These are phyloP conservation scores for Drosophila tanythrix DNA, from an alignment of 2,888 invertebrate species.

Conservation along the genomic window DNA sequence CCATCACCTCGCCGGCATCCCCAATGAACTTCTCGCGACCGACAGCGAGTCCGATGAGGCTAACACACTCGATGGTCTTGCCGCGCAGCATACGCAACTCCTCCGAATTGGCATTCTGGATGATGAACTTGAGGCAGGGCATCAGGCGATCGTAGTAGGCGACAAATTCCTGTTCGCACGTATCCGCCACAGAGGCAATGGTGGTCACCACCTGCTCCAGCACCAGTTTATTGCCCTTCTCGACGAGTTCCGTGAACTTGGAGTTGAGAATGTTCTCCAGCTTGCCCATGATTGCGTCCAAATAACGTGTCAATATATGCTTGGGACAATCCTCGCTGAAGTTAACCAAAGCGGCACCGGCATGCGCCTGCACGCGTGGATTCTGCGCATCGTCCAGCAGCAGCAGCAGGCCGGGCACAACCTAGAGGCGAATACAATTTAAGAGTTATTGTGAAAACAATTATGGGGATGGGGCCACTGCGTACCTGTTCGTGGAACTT, in stretches of 20 bases:
- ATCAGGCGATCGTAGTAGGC: slow-evolving; percentile 96
- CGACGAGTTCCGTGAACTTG: slow-evolving; percentile 97
- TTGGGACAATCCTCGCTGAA: slow-evolving; percentile 99
- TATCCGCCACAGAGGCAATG: slow-evolving; percentile 99
- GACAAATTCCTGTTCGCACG: slow-evolving; percentile 97
- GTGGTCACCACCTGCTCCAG: slow-evolving; percentile 98
- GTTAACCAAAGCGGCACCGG: slow-evolving; percentile 98
- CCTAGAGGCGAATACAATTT: slow-evolving; percentile 81
- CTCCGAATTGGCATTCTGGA: slow-evolving; percentile 95
- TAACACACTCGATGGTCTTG: slow-evolving; percentile 99
- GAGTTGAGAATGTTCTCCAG: slow-evolving; percentile 94
- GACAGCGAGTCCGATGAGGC: slow-evolving; percentile 96
- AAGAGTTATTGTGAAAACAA: not conserved
- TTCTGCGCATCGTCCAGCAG: slow-evolving; percentile 95
- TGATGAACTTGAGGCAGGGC: slow-evolving; percentile 98
- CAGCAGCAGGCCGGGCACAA: slow-evolving; percentile 95
- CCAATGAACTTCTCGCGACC: slow-evolving; percentile 93
- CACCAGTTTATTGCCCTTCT: slow-evolving; percentile 97
- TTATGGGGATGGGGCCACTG: not conserved
- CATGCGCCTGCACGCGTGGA: slow-evolving; percentile 94
- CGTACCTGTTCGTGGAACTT: slow-evolving; percentile 94
- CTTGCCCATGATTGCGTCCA: slow-evolving; percentile 96
- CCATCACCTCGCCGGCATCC: slow-evolving; percentile 98
- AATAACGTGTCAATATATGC: slow-evolving; percentile 94
- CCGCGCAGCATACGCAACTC: slow-evolving; percentile 96